phyloP scores from a whole-genome alignment of 2,113 vertebrate species.

The Lynx canadensis region DNA sequence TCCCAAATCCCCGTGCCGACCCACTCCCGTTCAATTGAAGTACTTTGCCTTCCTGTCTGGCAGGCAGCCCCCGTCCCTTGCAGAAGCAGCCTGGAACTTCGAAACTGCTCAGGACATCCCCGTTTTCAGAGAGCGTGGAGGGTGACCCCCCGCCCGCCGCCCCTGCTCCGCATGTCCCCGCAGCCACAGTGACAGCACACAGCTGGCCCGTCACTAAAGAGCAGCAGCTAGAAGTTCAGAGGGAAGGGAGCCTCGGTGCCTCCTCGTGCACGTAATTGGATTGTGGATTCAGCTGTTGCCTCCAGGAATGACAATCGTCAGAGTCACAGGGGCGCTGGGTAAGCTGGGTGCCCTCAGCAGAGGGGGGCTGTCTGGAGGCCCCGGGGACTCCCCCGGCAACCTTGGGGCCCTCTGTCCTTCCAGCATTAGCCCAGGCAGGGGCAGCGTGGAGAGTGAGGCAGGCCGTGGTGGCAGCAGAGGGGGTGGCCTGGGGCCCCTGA shows the following conservation, averaged over 20 bases:
- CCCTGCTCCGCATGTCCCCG: neutral
- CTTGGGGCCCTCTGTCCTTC: neutral
- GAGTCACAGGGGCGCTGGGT: neutral
- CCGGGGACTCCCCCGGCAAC: too few relatives aligned
- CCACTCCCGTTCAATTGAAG: too few relatives aligned
- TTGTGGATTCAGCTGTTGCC: neutral
- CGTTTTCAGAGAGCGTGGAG: accelerated
- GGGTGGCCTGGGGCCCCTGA: neutral
- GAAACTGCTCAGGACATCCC: neutral
- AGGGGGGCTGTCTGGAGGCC: neutral
- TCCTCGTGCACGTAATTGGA: neutral
- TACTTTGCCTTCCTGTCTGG: neutral
- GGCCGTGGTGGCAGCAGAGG: accelerated
- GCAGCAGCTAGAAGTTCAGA: neutral
- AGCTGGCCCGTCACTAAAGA: neutral
- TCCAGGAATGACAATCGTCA: neutral
- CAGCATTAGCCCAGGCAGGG: neutral
- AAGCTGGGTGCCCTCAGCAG: neutral
- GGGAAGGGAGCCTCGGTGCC: neutral
- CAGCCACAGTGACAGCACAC: neutral
- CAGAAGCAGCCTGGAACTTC: neutral
- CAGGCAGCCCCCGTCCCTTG: neutral
- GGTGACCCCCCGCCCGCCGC: accelerated
- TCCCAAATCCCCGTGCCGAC: neutral
- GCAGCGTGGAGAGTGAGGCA: neutral